Percentiles rank a stretch among this genome's conserved stretches.
Conservation (phyloP, 2,113 vertebrate species). For the Octodon degus region DNA sequence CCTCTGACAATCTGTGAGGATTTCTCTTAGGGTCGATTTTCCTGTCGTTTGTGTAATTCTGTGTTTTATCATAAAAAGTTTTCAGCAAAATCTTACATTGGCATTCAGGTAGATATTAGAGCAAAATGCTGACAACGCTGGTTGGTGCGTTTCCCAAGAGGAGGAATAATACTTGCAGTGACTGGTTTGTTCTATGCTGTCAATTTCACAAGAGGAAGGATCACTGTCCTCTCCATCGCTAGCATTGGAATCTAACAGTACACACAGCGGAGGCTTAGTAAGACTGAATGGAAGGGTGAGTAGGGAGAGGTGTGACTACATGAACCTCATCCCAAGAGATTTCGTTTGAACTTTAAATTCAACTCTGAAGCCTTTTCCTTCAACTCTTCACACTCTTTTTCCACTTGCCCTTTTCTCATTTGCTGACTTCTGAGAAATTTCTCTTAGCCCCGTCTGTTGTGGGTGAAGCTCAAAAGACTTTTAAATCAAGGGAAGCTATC, state of each 20-base stretch:
- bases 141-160: neutral
- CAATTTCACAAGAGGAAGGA: neutral
- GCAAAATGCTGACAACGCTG: neutral
- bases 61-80: constrained; percentile 18
- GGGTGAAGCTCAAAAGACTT: neutral
- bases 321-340: neutral
- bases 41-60: neutral
- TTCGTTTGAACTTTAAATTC: neutral
- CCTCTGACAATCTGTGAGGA: neutral
- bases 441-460: neutral
- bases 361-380: neutral
- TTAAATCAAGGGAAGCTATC: neutral
- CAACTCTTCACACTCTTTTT: neutral
- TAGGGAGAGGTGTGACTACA: neutral
- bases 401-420: neutral
- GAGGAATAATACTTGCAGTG: neutral
- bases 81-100: neutral
- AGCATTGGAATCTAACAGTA: neutral
- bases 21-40: neutral
- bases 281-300: neutral
- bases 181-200: neutral
- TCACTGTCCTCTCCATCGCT: neutral
- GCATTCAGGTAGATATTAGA: neutral
- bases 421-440: neutral
- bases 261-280: neutral